Base-by-base conservation (phyloP, 2,888 invertebrate genomes). In the Drosophila falleni region DNA sequence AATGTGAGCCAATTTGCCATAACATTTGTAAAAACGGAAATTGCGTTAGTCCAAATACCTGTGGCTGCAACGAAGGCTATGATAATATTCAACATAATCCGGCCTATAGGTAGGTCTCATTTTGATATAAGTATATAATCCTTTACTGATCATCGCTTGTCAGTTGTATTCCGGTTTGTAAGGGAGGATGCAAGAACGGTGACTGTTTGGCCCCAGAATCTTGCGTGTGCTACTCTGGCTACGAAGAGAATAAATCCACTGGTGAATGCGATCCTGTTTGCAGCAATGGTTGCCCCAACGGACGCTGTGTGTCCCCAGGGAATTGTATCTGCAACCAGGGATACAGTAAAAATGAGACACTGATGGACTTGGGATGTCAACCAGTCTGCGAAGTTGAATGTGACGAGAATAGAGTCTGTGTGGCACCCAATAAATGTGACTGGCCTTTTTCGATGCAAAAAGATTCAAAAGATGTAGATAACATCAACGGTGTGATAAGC, bases 121-220 rank as follows among this genome's bases (percentile, higher is more conserved):
- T 2, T 26, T 42, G 9, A 15, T 13, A 11, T 8, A 4, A 1
- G 2, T 2, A 0, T 11, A 0, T 15, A 3, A 10, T 42, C 3
- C 11, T 13, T 5, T 10, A 33, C 8, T 41, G 0, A 39, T 23
- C 3, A 13, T 23, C 8, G 5, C 13, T 19, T 19, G 10, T 5
- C 11, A 65, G 71, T 10, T 71, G 72, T 55, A 46, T 65, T 13
- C 72, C 72, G 2, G 5, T 15, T 23, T 71, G 72, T 3, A 5
- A 6, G 2, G n/a, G 5, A 1, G 51, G 16, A 5, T 65, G 71
- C 33, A 3, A 2, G 4, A 53, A 56, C 9, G 72, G 56, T 0
- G 3, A 11, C 8, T 70, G 71, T 29, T 5, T 41, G n/a, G 55
- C 26, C 0, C 60, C 65, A 0, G 37, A 56, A 1, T 19, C 0